Base-by-base conservation (phyloP, 1,140 invertebrate genomes). In the Lepidurus packardi region DNA sequence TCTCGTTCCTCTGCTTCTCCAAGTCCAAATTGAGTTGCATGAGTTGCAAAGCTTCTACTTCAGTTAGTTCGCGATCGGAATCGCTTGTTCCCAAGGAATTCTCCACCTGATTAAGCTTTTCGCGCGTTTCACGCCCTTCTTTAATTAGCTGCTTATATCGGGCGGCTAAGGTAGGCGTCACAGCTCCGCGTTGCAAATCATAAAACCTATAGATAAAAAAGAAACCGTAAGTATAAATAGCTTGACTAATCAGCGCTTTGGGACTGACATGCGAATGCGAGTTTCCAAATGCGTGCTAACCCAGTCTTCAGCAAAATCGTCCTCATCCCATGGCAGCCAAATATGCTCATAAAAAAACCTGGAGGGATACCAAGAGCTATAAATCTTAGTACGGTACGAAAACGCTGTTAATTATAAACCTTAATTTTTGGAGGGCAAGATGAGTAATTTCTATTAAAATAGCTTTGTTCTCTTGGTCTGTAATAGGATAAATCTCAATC, bases 281-380 rank as follows among this genome's bases (percentile, higher is more conserved):
- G 21, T 47, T 42, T 73, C 41, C 34, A 78, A 74, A 47, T 78
- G 78, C 43, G 73, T 16, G 43, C 25, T n/a, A 74, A 78, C 43
- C 78, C 78, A 78, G n/a, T 78, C 43, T 8, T 73, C 73, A n/a
- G 65, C 34, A 74, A 43, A 5, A 47, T 77, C 43, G 45, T 78
- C 78, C 5, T 25, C 44, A 44, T 78, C 78, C 78, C 78, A 78
- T 9, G 78, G 78, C 25, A 78, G 73, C 41, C 65, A 73, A 45
- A 78, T 43, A 25, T 78, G 78, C 43, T 78, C 73, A 41, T 78
- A 78, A 45, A 78, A 75, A 75, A 78, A 78, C 11, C 78, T 42
- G 53, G 53, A 13, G 13, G 8, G 21, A 21, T 65, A n/a, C 21
- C 53, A 65, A 65, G 13, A 21, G 21, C 21, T 65, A 65, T 13